phyloP scores from a whole-genome alignment of 1,140 invertebrate species.

The Anastrepha ludens region DNA sequence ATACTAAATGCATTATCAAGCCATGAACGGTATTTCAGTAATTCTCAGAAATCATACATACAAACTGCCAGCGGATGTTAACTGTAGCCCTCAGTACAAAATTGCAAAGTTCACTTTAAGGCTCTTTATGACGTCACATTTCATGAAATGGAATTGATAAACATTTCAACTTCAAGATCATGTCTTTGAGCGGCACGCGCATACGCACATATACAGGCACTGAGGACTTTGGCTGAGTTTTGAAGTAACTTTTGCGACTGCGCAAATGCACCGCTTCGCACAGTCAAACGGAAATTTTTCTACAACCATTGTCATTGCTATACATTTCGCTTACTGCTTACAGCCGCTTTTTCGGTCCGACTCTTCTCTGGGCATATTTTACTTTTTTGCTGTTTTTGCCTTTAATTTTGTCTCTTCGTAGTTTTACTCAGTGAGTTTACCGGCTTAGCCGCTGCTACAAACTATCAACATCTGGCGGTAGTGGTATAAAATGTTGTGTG shows the following conservation, averaged over 20 bases:
- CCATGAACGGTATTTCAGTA: not conserved
- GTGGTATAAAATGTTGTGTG: slow-evolving; percentile 65
- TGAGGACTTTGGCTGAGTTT: slow-evolving; percentile 15
- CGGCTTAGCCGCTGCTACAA: slow-evolving; percentile 3
- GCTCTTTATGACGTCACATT: not conserved
- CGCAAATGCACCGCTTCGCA: not conserved
- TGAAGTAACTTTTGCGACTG: not conserved
- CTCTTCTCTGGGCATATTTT: not conserved
- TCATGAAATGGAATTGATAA: not conserved
- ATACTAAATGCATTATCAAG: not conserved
- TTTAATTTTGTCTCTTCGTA: not conserved
- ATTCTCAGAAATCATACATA: slow-evolving; percentile 30
- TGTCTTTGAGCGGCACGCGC: not conserved
- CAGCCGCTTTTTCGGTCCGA: no score
- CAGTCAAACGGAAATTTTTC: not conserved
- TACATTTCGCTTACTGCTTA: not conserved
- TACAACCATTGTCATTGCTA: not conserved
- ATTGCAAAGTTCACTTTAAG: not conserved
- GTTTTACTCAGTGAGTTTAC: slow-evolving; percentile 12
- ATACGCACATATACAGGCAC: not conserved
- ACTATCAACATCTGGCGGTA: not conserved
- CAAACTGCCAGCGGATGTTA: not conserved
- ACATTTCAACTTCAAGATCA: not conserved
- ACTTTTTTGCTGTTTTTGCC: not conserved
- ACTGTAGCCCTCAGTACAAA: not conserved